Conservation (phyloP, 2,888 invertebrate species). For the Abscondita cerata region DNA sequence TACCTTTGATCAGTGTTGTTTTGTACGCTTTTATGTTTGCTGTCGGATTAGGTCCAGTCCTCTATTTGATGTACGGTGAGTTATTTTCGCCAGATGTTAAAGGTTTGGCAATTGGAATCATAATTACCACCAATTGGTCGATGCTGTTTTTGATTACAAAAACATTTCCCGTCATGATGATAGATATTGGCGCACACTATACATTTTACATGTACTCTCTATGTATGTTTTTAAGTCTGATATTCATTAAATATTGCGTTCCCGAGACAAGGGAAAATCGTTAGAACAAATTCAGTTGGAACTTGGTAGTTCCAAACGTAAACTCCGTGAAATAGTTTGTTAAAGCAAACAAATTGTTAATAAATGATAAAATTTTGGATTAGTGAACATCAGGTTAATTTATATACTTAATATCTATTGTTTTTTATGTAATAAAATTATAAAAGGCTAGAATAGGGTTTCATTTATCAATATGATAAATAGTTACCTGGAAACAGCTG, state of each 20-base stretch:
- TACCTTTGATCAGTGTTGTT: slow-evolving; percentile 31
- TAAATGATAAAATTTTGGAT: too few species aligned
- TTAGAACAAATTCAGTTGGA: slow-evolving; percentile 9
- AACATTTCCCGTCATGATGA: slow-evolving; percentile 28
- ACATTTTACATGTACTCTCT: slow-evolving; percentile 33
- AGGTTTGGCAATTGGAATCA: slow-evolving; percentile 32
- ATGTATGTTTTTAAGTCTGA: slow-evolving; percentile 23
- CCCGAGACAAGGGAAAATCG: slow-evolving; percentile 26
- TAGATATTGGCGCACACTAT: slow-evolving; percentile 19
- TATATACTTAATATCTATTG: too few species aligned
- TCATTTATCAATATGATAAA: too few species aligned
- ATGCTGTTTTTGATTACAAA: slow-evolving; percentile 30
- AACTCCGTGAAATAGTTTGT: not conserved
- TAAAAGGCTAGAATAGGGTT: too few species aligned
- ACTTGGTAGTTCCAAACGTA: not conserved
- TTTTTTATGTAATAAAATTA: too few species aligned
- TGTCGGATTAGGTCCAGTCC: slow-evolving; percentile 31
- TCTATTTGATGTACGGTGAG: slow-evolving; percentile 33
- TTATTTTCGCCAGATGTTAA: slow-evolving; percentile 31
- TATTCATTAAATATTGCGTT: slow-evolving; percentile 28
- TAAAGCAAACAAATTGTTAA: not conserved
- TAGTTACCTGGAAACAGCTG: slow-evolving; percentile 78
- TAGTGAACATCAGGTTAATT: too few species aligned
- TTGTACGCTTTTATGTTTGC: slow-evolving; percentile 26
- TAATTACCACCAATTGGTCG: slow-evolving; percentile 30